Base-by-base conservation (phyloP, 2,888 invertebrate species). In the Drosophila anceps region DNA sequence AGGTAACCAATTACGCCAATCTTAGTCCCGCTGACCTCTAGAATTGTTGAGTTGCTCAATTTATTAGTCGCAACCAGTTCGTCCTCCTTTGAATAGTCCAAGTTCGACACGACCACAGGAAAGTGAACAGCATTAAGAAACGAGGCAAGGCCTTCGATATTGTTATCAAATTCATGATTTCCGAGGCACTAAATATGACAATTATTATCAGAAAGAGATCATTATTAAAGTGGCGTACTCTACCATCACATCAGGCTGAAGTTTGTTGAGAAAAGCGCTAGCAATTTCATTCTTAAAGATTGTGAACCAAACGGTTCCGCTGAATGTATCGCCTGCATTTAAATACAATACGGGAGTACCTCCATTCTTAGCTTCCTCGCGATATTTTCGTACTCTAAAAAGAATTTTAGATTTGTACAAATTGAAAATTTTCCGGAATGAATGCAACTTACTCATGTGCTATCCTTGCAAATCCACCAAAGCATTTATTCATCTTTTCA, bases 131-230 rank as follows among this genome's bases (percentile, higher is more conserved):
- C 94, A 62, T 95, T 93, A 18, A 98, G 93, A 90, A 96, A 98
- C 0, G 97, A 96, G 12, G 95, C 93, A 18, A 98, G 92, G 7
- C 97, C 97, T 1, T 93, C 93, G 0, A 96, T 94, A 3, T 96
- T 96, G 71, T 96, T 95, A 93, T 98, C 98, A 89, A 98, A 97
- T 93, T 98, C 98, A 92, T 98, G 98, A 91, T 98, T 98, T 29
- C 98, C 98, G 73, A 98, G 93, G 15, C 96, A 96, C 98, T 98
- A 29, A 9, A 20, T 6, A 5, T 9, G 0, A 0, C 15, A 20
- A 5, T 6, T n/a, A 20, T n/a, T 37, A 37, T 53, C 5, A 37
- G 24, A 10, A 15, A n/a, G 15, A n/a, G 10, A 27, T 24, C 6
- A 15, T 37, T 24, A 10, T 20, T n/a, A 4, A 1, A 39, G 4